These are phyloP conservation scores for Tricholauxania praeusta DNA, from an alignment of 2,888 invertebrate species.

Conservation along the genomic window DNA sequence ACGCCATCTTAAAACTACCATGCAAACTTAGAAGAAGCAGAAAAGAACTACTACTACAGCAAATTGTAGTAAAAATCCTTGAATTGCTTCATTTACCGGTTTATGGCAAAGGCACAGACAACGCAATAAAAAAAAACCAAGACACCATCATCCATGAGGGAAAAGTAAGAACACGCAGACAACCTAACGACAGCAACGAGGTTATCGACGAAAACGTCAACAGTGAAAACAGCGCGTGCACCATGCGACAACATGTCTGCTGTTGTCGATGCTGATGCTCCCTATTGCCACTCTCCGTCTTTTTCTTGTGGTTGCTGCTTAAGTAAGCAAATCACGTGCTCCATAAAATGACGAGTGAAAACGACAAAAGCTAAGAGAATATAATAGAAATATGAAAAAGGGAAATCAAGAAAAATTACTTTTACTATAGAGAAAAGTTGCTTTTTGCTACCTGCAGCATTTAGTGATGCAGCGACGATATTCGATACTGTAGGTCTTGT, in stretches of 20 bases:
- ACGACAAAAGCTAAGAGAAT: constrained; percentile 31
- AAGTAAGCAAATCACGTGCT: constrained; percentile 50
- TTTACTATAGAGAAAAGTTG: neutral
- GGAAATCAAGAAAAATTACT: neutral
- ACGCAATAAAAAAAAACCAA: neutral
- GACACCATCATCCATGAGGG: too few relatives aligned
- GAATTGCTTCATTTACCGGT: constrained; percentile 8
- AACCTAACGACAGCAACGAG: neutral
- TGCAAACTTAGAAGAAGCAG: neutral
- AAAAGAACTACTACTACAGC: neutral
- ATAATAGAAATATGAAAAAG: constrained; percentile 32
- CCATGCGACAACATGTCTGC: constrained; percentile 12
- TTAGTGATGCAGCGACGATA: too few relatives aligned
- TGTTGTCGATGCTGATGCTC: constrained; percentile 25
- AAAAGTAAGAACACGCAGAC: neutral
- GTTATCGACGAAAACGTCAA: neutral
- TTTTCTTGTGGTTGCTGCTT: constrained; percentile 32
- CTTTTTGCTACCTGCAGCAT: too few relatives aligned
- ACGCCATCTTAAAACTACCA: neutral
- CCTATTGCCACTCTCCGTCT: neutral
- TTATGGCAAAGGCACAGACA: neutral
- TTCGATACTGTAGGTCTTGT: too few relatives aligned
- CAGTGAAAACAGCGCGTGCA: constrained; percentile 5
- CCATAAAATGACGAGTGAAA: constrained; percentile 43
- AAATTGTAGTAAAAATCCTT: constrained; percentile 6